A percentile compares a stretch with the other conserved stretches of the same genome.
phyloP scores from a whole-genome alignment of 2,113 vertebrate genomes.

The Mirounga angustirostris region DNA sequence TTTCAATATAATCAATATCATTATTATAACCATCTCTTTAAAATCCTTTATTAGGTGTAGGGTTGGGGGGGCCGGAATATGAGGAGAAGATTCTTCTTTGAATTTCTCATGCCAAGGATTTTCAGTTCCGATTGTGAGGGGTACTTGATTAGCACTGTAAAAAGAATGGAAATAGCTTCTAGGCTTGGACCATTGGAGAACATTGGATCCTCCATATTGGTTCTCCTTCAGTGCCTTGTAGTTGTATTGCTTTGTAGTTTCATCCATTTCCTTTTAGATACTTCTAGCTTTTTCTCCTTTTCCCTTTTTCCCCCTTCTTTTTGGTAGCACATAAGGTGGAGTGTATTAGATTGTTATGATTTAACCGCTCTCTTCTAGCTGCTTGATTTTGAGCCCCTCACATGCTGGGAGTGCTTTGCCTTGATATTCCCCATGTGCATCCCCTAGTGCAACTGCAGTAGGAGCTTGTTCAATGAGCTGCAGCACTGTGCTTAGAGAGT shows the following conservation, averaged over 20 bases:
- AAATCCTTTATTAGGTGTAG: background rate
- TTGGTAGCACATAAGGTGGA: background rate
- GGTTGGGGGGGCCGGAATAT: background rate
- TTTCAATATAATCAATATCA: background rate
- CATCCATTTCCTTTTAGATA: background rate
- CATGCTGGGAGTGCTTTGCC: background rate
- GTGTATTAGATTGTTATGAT: background rate
- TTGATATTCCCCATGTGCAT: background rate
- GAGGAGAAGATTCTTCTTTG: conserved; percentile 24
- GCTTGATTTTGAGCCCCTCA: background rate
- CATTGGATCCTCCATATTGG: background rate
- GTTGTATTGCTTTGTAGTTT: background rate
- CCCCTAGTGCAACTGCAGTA: background rate
- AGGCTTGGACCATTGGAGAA: background rate
- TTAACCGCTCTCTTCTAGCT: background rate
- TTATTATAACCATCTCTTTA: background rate
- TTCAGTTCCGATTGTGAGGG: background rate
- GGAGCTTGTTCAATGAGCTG: background rate
- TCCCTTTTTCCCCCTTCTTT: background rate
- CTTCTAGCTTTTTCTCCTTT: background rate
- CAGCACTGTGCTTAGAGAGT: background rate
- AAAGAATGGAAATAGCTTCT: background rate
- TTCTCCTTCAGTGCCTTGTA: background rate
- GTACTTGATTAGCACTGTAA: background rate
- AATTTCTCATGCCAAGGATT: background rate